These are phyloP conservation scores for Hofmannophila pseudospretella DNA, from an alignment of 2,888 invertebrate genomes.

Conservation along the genomic window DNA sequence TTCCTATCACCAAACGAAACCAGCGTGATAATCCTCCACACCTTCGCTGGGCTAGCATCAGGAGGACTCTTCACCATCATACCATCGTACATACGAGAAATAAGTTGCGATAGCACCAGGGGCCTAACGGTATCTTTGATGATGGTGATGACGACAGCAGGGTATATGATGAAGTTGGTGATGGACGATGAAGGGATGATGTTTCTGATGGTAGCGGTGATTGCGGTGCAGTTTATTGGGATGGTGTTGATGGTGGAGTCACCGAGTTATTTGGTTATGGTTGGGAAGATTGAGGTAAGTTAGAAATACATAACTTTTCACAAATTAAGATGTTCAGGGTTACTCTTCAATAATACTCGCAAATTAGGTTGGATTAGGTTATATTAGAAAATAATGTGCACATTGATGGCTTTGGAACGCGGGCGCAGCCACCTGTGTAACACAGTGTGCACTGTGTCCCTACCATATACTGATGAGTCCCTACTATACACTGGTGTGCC, in stretches of 20 bases:
- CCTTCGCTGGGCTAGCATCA: slow-evolving; percentile 45
- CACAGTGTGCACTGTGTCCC: too few species aligned
- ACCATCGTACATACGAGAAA: slow-evolving; percentile 51
- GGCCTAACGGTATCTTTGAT: slow-evolving; percentile 37
- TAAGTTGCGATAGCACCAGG: slow-evolving; percentile 29
- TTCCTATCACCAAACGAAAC: slow-evolving; percentile 33
- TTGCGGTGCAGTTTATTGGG: slow-evolving; percentile 41
- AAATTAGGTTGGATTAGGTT: too few species aligned
- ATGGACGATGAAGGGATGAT: slow-evolving; percentile 36
- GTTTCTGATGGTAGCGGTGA: slow-evolving; percentile 43
- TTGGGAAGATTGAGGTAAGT: slow-evolving; percentile 46
- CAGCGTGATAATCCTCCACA: slow-evolving; percentile 36
- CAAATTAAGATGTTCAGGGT: too few species aligned
- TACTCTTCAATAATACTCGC: too few species aligned
- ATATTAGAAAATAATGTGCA: too few species aligned
- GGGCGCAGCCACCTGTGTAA: too few species aligned
- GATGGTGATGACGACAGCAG: slow-evolving; percentile 41
- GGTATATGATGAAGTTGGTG: slow-evolving; percentile 42
- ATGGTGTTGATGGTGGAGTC: slow-evolving; percentile 46
- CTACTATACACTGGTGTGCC: too few species aligned
- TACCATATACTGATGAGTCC: too few species aligned
- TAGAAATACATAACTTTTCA: too few species aligned
- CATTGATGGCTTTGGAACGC: too few species aligned
- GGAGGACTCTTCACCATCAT: slow-evolving; percentile 49
- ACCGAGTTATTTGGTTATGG: slow-evolving; percentile 50